Base-by-base conservation (phyloP, 2,797 vertebrate species). In the Lepilemur septentrionalis region DNA sequence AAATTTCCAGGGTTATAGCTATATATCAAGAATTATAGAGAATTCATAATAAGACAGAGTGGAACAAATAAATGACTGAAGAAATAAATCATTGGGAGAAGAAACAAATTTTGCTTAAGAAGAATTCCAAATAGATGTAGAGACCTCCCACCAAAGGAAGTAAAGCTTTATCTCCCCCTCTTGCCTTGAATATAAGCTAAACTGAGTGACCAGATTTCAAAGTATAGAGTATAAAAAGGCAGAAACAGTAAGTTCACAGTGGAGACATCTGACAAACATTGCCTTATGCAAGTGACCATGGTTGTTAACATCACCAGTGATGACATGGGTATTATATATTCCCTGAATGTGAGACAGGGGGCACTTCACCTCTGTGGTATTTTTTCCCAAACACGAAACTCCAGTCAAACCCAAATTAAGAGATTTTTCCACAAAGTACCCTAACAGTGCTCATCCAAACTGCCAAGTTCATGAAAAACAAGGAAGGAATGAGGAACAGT, bases 1-100 rank as follows among this genome's bases (percentile, higher is more conserved):
- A 89, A 69, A 28, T 89, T 86, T 94, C 89, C 43, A 89, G 84
- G 13, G 48, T 65, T 72, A 14, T 55, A 87, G 75, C 55, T 73
- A 83, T 18, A 5, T 72, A 57, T 57, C n/a, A 43, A 92, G 12
- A 59, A 89, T 73, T 73, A 95, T 11, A 94, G 30, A 95, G 32
- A 83, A 96, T 65, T 85, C 9, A 91, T 70, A 80, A 50, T 73
- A 81, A 89, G 92, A 90, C 4, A 90, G 30, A 89, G 48, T 57
- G 35, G n/a, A 67, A 6, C 28, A 91, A 82, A 78, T 35, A 80
- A 94, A 91, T 78, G 8, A 80, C 1, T 83, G 35, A 82, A 67
- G 67, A 32, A 48, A 67, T 52, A 59, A 67, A 32, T 69, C 91
- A 94, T 7, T 75, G 32, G 28, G 14, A 10, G 48, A 61, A 72